Base-by-base conservation (phyloP, 2,888 invertebrate species). In the Melolontha melolontha region DNA sequence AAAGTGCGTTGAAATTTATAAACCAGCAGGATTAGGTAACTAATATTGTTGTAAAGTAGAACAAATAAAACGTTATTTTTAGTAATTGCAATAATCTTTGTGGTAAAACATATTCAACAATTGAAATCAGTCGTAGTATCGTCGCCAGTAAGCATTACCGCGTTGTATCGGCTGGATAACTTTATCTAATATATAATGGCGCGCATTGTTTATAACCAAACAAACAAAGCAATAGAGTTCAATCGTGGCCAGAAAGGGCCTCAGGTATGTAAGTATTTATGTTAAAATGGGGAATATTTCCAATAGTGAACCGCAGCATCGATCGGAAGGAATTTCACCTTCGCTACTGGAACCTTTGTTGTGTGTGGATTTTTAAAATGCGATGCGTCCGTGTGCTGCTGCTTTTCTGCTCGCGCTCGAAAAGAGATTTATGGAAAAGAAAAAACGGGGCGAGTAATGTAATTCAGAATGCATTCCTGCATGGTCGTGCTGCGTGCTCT, bases 401-500 rank as follows among this genome's bases (percentile, higher is more conserved):
- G 27, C 22, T 11, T 49, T 8, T 22, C 34, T 34, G 34, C 34
- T 34, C 34, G 34, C 47, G 22, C 22, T 22, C 49, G 49, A 22
- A 41, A 42, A 27, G 42, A 62, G 59, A 62, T 62, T 62, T 62
- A 49, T 62, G 59, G 47, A 62, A 62, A 62, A 39, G 47, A 29
- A 47, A 66, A 70, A 73, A 72, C 71, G 63, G 65, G 64, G 66
- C 54, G 63, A 71, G 67, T 72, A 73, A 74, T 72, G 73, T 67
- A 72, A 72, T 74, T 73, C 74, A 72, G 74, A 70, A 66, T 72
- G 72, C 74, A 62, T 73, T 73, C 72, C 71, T 69, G 63, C 57
- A 65, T 67, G 68, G 70, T 74, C 74, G 74, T 74, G 74, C 72
- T 74, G 74, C 73, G 74, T 74, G 73, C 70, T 52, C 67, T 72